Evolutionary conservation across 2,797 vertebrate species (phyloP), one percentile per base, ranked within the genome.

Genomic region (Sebastes hubbsi): DNA sequence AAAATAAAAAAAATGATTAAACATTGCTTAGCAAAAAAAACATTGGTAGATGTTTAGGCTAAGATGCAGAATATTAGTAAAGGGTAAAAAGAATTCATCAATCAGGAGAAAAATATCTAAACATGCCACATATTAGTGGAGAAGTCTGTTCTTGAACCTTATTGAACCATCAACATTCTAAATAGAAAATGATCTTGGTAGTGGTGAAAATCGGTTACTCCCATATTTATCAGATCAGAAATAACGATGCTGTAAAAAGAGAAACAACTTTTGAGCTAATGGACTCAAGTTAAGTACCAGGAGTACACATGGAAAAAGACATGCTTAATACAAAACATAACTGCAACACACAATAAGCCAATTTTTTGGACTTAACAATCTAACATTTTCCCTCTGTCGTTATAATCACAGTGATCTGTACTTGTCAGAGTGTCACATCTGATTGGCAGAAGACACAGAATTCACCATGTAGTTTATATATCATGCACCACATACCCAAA

Each of bases 21-120:
- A 87, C 82, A 92, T 73, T 90, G 93, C 92, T 93, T 93, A 88
- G 80, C 55, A 65, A 72, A 72, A 72, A 81, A 81, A 89, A 58
- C 24, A 63, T 67, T 60, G 73, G 77, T 30, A 25, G 27, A 55
- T 72, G 54, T 88, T 87, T 22, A 49, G 18, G 18, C 1, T 85
- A 75, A 80, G 75, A 82, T 80, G 79, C 80, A 75, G 60, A 82
- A 54, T 59, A 36, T 30, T 71, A 71, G 27, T 64, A 61, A 54
- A 78, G 67, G 27, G 62, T 78, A 67, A 84, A 29, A 72, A 61
- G 27, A 69, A 62, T 74, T 72, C 16, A 68, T 6, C 27, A 42
- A 54, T 54, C 10, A 27, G 4, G 24, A 36, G 13, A 24, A 24
- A 71, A 34, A 72, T 34, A 66, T 65, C 64, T 42, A 66, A 69